Base-by-base conservation (phyloP, 2,888 invertebrate genomes). In the Axea sp. region DNA sequence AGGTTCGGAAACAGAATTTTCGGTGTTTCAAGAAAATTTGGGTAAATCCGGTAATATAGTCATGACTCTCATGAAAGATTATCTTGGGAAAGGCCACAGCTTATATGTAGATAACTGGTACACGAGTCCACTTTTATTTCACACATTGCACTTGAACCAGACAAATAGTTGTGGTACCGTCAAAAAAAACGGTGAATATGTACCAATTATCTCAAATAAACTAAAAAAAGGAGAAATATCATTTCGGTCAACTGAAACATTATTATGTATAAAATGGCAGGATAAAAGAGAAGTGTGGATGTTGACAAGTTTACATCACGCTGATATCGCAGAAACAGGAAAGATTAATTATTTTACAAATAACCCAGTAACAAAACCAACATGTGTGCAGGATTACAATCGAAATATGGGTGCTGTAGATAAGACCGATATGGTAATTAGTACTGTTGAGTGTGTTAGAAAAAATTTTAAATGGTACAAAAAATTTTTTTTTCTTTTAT, bases 71-170 rank as follows among this genome's bases (percentile, higher is more conserved):
- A 1, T 24, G 1, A 3, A 24, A 7, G 5, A 3, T 6, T 24
- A 5, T 7, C 7, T 24, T 24, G 3, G 12, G 7, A 26, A 11
- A 15, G 39, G 31, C 6, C 45, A 41, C 15, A n/a, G 37, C 8
- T n/a, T 35, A 4, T 53, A 14, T 8, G 35, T 22, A 3, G 53
- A 43, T 24, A 64, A 64, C 8, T 53, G 64, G 64, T 64, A 64
- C 6, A 43, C 43, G 5, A 12, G n/a, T 5, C 1, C 12, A 0
- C 0, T 1, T 17, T 28, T 64, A 35, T 3, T 33, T 6, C 24
- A 55, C 17, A 17, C 19, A 28, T 28, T 65, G 1, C 55, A 65
- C 15, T 45, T 55, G 17, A 14, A 9, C 6, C 35, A 53, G 8
- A 65, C 43, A 0, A 53, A 43, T 12, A 6, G 26, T 22, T 45